Conservation (phyloP, 2,888 invertebrate genomes). For the Rosalia funebris region DNA sequence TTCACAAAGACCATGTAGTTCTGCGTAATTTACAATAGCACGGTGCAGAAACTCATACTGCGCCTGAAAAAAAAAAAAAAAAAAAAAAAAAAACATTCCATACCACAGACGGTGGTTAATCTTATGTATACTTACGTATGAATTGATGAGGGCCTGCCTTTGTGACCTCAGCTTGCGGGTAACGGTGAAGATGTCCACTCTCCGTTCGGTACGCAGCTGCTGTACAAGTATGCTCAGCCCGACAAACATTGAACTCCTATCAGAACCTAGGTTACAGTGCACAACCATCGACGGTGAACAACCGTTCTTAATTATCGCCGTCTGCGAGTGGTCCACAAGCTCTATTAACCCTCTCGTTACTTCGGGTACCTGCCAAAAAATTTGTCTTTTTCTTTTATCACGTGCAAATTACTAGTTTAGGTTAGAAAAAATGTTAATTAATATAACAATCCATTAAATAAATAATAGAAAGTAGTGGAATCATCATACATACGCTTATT, state of each 20-base stretch:
- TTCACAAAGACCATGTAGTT: constrained; percentile 82
- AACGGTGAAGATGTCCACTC: constrained; percentile 87
- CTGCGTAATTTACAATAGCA: constrained; percentile 89
- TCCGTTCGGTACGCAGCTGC: constrained; percentile 83
- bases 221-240: constrained; percentile 87
- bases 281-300: constrained; percentile 79
- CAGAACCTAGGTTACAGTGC: constrained; percentile 88
- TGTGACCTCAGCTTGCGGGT: constrained; percentile 87
- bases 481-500: too few relatives aligned
- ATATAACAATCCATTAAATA: too few relatives aligned
- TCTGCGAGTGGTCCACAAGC: constrained; percentile 80
- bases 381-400: too few relatives aligned
- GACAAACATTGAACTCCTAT: constrained; percentile 90
- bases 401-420: too few relatives aligned
- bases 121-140: constrained; percentile 83
- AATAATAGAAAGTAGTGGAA: too few relatives aligned
- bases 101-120: too few relatives aligned
- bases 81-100: too few relatives aligned
- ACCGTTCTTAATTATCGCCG: constrained; percentile 65
- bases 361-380: constrained; percentile 72
- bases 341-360: constrained; percentile 87
- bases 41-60: constrained; percentile 94
- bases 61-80: constrained; percentile 69
- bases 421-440: too few relatives aligned
- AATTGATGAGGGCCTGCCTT: constrained; percentile 84